Evolutionary conservation across 1,140 invertebrate species (phyloP).

Genomic region (Chrysomallon squamiferum): DNA sequence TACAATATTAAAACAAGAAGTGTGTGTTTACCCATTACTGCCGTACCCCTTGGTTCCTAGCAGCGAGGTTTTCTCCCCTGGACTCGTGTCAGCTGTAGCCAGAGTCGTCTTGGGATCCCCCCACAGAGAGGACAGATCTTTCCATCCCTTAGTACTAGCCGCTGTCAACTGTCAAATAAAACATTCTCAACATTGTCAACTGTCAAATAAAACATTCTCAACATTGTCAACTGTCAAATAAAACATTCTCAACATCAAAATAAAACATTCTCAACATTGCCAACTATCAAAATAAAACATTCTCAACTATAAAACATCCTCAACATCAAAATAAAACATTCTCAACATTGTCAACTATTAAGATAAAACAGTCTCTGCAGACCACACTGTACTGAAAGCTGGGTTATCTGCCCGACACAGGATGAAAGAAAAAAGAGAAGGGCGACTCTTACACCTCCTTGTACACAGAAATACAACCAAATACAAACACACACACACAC

Average conservation of each 20-base stretch:
- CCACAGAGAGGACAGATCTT: slow-evolving; percentile 53
- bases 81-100: slow-evolving; percentile 50
- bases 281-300: slow-evolving; percentile 35
- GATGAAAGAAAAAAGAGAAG: too few relatives aligned
- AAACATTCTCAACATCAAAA: too few relatives aligned
- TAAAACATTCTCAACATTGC: too few relatives aligned
- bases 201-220: slow-evolving; percentile 22
- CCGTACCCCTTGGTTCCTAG: slow-evolving; percentile 26
- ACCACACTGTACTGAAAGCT: too few relatives aligned
- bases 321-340: slow-evolving; percentile 21
- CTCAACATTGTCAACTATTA: slow-evolving; percentile 39
- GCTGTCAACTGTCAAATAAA: slow-evolving; percentile 36
- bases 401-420: too few relatives aligned
- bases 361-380: slow-evolving; percentile 11
- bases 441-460: too few relatives aligned
- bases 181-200: slow-evolving; percentile 33
- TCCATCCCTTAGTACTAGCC: slow-evolving; percentile 56
- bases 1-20: too few relatives aligned
- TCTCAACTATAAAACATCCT: slow-evolving; percentile 11
- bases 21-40: slow-evolving; percentile 20
- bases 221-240: slow-evolving; percentile 37
- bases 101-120: slow-evolving; percentile 55
- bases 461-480: too few relatives aligned
- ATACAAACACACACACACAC: too few relatives aligned
- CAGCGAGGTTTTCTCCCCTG: slow-evolving; percentile 56